These are phyloP conservation scores for Karalla daura DNA, from an alignment of 2,797 vertebrate species.

Conservation along the genomic window DNA sequence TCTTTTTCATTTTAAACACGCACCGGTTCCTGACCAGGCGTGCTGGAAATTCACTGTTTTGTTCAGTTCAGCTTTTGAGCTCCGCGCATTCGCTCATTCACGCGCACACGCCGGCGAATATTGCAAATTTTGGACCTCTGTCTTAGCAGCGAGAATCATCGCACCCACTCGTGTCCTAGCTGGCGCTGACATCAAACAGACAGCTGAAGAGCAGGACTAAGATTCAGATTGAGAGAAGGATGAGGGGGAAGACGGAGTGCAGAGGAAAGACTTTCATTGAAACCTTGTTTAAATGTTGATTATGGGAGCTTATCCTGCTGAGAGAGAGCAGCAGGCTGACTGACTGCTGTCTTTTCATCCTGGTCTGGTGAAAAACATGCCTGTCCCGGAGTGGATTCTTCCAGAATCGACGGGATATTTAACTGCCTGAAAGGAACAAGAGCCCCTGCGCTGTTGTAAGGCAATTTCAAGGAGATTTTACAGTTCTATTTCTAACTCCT, in stretches of 20 bases:
- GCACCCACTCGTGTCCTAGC: conserved; percentile 45
- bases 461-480: background rate
- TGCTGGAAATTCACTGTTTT: conserved; percentile 6
- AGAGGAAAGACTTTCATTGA: conserved; percentile 27
- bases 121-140: conserved; percentile 42
- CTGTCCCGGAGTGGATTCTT: conserved; percentile 17
- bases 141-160: conserved; percentile 28
- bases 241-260: background rate
- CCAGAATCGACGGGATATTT: background rate
- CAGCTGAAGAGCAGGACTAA: conserved; percentile 37
- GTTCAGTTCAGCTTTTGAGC: conserved; percentile 21
- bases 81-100: conserved; percentile 10
- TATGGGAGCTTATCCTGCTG: conserved; percentile 39
- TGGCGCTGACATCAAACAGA: conserved; percentile 60
- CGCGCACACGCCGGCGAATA: conserved; percentile 19
- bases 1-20: background rate
- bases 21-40: background rate
- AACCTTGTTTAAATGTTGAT: conserved; percentile 67
- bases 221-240: conserved; percentile 36
- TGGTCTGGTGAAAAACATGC: conserved; percentile 2
- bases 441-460: background rate
- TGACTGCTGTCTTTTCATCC: conserved; percentile 10
- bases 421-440: background rate
- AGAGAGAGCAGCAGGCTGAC: conserved; percentile 28
- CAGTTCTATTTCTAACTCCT: background rate